Evolutionary conservation across 2,888 invertebrate species (phyloP).

Genomic region (Heliconius erato): DNA sequence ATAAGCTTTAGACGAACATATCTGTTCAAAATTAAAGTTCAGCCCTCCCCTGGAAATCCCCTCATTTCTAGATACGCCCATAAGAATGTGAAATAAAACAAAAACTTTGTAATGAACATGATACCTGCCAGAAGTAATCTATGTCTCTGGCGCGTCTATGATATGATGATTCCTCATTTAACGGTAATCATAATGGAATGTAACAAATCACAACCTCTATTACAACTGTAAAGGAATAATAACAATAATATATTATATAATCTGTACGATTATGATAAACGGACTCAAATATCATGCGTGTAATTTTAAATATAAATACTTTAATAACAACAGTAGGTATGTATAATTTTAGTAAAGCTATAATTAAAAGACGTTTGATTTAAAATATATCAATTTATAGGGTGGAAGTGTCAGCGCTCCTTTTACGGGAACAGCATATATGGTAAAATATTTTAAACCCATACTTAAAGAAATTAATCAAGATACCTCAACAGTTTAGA

Average conservation of each 20-base stretch:
- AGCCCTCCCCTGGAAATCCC: too few species aligned
- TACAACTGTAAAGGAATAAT: constrained; percentile 24
- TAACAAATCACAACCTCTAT: constrained; percentile 47
- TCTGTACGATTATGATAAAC: background rate
- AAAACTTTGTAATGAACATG: constrained; percentile 9
- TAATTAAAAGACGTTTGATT: background rate
- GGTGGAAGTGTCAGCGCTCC: too few species aligned
- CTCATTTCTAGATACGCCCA: too few species aligned
- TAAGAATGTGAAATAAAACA: background rate
- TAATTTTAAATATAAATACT: background rate
- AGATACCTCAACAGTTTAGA: too few species aligned
- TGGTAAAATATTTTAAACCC: too few species aligned
- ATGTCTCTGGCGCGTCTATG: constrained; percentile 19
- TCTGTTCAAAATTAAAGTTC: too few species aligned
- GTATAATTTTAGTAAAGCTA: too few species aligned
- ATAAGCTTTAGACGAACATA: too few species aligned
- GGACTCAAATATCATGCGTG: background rate
- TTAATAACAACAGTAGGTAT: background rate
- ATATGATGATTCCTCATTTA: constrained; percentile 41
- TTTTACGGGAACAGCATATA: too few species aligned
- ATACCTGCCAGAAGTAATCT: background rate
- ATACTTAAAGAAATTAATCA: too few species aligned
- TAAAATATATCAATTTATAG: background rate
- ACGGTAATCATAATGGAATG: constrained; percentile 34
- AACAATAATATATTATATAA: background rate